Base-by-base conservation (phyloP, 1,140 invertebrate genomes). In the Pantala flavescens region DNA sequence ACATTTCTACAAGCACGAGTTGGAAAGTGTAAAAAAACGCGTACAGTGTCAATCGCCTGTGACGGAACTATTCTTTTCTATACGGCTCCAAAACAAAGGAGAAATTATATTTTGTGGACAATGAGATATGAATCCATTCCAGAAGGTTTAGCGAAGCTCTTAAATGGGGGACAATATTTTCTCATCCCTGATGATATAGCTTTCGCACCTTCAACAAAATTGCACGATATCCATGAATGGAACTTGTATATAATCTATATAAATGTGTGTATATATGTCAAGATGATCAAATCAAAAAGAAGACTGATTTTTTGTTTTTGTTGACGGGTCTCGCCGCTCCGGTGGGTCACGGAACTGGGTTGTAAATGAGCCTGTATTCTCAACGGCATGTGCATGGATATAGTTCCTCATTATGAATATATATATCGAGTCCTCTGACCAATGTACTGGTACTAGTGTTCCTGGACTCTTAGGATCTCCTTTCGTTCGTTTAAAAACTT, bases 271-370 rank as follows among this genome's bases (percentile, higher is more conserved):
- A 16, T 63, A 63, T 63, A 63, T 63, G 16, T 63, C 49, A 21
- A 63, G n/a, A 63, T 63, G 49, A 63, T 63, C 49, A 63, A 63
- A 63, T 63, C 49, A 63, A 63, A 63, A 63, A 63, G 28, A 36
- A 36, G 49, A 63, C 49, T 63, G 49, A 63, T 63, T 63, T 63
- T 63, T 63, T 63, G 49, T 63, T 63, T 63, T 63, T 63, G n/a
- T 63, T 16, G 14, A 63, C 49, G 49, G 12, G 49, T 7, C 12
- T 63, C 49, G 28, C 28, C 28, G 28, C 12, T 63, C 16, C 5
- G 49, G 49, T 12, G 49, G 49, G 49, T 63, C 49, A 7, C 49
- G 49, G 16, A 7, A 21, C 49, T 63, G 49, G 49, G 49, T 16
- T 63, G n/a, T 63, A 16, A 7, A 21, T 63, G 49, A 63, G 49